Conservation (phyloP, 2,888 invertebrate genomes). For the Acanthopleura granulata region DNA sequence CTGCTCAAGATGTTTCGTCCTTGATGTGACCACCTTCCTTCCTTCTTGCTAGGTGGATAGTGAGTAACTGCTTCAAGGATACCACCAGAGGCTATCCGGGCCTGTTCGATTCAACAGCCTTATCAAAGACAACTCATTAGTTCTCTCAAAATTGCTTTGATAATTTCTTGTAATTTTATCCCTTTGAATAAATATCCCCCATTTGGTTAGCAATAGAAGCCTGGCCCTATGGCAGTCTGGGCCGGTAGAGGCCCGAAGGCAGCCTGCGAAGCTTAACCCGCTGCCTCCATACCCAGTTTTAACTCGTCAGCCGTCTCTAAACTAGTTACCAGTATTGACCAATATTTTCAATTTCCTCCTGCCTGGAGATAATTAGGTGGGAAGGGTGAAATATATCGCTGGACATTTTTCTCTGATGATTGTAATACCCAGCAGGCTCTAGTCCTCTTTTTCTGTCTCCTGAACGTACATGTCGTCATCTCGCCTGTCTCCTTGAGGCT, state of each 20-base stretch:
- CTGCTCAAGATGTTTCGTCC: no score
- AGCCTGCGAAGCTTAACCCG: not conserved
- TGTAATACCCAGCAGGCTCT: slow-evolving; percentile 4
- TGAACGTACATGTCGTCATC: not conserved
- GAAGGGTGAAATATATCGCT: slow-evolving; percentile 17
- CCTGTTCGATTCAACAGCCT: not conserved
- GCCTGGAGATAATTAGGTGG: slow-evolving; percentile 7
- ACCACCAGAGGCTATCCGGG: not conserved
- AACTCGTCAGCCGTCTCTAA: slow-evolving; percentile 12
- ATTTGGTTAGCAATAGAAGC: slow-evolving; percentile 8
- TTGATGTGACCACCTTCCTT: no score
- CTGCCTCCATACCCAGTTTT: slow-evolving; percentile 3
- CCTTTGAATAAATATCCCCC: slow-evolving; percentile 17
- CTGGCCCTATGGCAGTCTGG: slow-evolving; percentile 6
- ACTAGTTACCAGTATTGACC: slow-evolving; percentile 8
- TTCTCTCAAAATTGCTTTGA: slow-evolving; percentile 11
- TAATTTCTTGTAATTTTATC: slow-evolving; percentile 19
- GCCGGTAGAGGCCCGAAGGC: not conserved
- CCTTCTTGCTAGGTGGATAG: no score
- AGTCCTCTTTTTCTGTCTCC: slow-evolving; percentile 6
- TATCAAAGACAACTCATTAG: slow-evolving; percentile 19
- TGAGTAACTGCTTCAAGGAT: not conserved
- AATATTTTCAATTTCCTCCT: slow-evolving; percentile 18
- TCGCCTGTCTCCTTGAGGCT: not conserved
- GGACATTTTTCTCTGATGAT: slow-evolving; percentile 14